phyloP scores from a whole-genome alignment of 2,113 vertebrate genomes.

The Phyllostomus hastatus region DNA sequence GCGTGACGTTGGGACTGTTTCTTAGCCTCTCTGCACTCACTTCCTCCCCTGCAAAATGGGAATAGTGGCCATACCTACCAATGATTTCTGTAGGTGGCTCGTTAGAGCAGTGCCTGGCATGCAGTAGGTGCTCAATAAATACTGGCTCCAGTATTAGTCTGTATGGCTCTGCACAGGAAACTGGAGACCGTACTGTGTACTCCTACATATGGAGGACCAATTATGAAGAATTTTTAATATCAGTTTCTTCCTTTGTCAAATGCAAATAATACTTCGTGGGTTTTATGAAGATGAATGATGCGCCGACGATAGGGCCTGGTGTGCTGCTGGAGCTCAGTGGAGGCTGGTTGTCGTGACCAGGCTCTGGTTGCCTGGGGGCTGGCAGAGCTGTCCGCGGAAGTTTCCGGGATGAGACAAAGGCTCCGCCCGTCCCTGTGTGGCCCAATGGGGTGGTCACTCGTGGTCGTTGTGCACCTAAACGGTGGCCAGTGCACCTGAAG shows the following conservation, averaged over 20 bases:
- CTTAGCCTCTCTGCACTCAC: not conserved
- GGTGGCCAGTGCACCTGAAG: not conserved
- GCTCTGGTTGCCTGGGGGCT: not conserved
- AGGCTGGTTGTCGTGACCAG: not conserved
- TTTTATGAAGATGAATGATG: not conserved
- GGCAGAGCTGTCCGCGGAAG: not conserved
- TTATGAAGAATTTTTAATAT: not conserved
- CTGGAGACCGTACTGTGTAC: not conserved
- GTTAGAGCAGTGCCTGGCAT: not conserved
- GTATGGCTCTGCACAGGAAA: not conserved
- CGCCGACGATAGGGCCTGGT: not conserved
- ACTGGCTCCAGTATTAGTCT: not conserved
- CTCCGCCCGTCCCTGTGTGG: not conserved
- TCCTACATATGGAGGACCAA: not conserved
- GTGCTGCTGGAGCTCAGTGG: not conserved
- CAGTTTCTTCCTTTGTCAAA: not conserved
- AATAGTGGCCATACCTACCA: not conserved
- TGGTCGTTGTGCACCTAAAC: not conserved
- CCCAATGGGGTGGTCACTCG: not conserved
- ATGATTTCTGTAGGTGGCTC: not conserved
- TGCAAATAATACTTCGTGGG: not conserved
- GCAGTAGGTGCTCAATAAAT: not conserved
- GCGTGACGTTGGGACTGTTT: not conserved
- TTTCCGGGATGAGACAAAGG: not conserved
- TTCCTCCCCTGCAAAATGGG: not conserved